Evolutionary conservation across 92 coral and sea anemone genomes (phyloP).

Genomic region (Palythoa grandis): DNA sequence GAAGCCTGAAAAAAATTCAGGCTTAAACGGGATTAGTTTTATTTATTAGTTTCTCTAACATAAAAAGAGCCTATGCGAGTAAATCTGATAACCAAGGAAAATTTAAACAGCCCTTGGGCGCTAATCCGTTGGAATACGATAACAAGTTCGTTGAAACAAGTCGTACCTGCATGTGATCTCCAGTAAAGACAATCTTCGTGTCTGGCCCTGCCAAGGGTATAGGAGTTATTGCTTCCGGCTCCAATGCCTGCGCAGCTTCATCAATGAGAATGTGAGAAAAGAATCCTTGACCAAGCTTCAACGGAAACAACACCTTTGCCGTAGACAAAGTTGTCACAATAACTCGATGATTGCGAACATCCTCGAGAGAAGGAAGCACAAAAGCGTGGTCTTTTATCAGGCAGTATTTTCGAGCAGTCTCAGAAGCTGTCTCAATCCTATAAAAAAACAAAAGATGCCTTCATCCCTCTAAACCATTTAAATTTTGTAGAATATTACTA

Average conservation of each 20-base stretch:
- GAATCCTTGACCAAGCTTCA: conserved; percentile 52
- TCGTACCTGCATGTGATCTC: conserved; percentile 69
- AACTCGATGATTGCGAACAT: conserved; percentile 49
- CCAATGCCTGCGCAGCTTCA: conserved; percentile 70
- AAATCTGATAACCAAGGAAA: too few species aligned
- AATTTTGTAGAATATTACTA: neutral
- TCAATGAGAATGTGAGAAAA: conserved; percentile 64
- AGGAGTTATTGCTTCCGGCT: conserved; percentile 57
- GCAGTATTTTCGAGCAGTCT: conserved; percentile 44
- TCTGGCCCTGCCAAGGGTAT: conserved; percentile 54
- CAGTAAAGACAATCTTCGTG: conserved; percentile 62
- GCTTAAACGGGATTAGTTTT: too few species aligned
- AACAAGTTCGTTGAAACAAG: neutral
- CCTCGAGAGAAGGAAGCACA: conserved; percentile 54
- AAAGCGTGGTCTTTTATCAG: conserved; percentile 37
- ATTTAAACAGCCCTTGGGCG: too few species aligned
- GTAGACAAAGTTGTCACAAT: conserved; percentile 47
- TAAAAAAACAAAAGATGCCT: neutral
- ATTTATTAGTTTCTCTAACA: too few species aligned
- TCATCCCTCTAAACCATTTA: neutral
- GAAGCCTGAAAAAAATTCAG: too few species aligned
- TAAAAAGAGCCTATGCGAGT: too few species aligned
- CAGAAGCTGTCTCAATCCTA: conserved; percentile 34
- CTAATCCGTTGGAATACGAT: too few species aligned
- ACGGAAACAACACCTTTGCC: conserved; percentile 41